Base-by-base conservation (phyloP, 2,113 vertebrate genomes). In the Lampris incognitus region DNA sequence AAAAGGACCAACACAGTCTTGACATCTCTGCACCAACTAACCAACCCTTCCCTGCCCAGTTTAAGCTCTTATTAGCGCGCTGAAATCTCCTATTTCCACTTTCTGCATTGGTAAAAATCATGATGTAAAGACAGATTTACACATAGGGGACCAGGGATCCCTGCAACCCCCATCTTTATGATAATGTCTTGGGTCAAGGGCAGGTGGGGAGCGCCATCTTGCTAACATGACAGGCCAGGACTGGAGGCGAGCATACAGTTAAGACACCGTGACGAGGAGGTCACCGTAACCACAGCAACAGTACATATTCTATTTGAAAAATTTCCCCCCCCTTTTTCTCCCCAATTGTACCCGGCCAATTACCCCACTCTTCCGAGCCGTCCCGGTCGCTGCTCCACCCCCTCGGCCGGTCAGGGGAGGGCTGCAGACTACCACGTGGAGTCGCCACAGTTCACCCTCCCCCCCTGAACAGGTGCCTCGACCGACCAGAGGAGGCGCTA, bases 191-290 rank as follows among this genome's bases (percentile, higher is more conserved):
- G 6, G 57, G 54, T 77, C 66, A 77, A 69, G 59, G 54, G 62
- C 37, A 66, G 3, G 39, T 5, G 44, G 0, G 5, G 68, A 3
- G 40, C 37, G 74, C 61, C 61, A 78, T 85, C 70, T 75, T 41
- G 46, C 36, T 55, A 6, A 36, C 11, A 1, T 70, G 67, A 78
- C 54, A 63, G 39, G 13, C 7, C 48, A 58, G 56, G 74, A 39
- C 9, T 39, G 13, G 51, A 58, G 63, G 69, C 61, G 40, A 55
- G n/a, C 11, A 9, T 6, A 2, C 11, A 69, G 56, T 78, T 56
- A 69, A 77, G 62, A n/a, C 59, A 72, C 44, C 57, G 73, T 82
- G 48, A 78, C 61, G 1, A n/a, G 13, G 67, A 66, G 76, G 51
- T 66, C 44, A 51, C 24, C 1, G 44, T 13, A n/a, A 52, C 4